phyloP scores from a whole-genome alignment of 2,888 invertebrate genomes.

The Sinopyrophorus schimmeli region DNA sequence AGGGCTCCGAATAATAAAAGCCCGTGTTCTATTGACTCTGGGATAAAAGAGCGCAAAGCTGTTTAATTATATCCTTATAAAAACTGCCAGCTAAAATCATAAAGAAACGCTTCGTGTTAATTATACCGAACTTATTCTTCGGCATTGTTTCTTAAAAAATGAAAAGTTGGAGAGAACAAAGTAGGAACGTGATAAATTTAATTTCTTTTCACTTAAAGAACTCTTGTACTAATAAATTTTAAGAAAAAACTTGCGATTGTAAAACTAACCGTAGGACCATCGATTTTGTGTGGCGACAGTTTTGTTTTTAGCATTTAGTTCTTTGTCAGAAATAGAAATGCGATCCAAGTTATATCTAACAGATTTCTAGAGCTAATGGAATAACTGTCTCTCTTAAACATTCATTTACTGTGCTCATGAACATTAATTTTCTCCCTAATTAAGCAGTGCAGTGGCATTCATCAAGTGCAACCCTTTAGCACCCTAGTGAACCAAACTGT shows the following conservation, averaged over 20 bases:
- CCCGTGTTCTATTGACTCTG: constrained; percentile 42
- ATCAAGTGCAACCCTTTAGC: constrained; percentile 46
- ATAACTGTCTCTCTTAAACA: constrained; percentile 13
- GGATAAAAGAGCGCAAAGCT: constrained; percentile 43
- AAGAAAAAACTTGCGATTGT: no score
- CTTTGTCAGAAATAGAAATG: no score
- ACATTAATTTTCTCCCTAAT: constrained; percentile 56
- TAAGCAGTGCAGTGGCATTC: constrained; percentile 49
- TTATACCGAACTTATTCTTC: constrained; percentile 34
- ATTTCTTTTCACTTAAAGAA: constrained; percentile 18
- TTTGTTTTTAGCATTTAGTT: constrained; percentile 2
- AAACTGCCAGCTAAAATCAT: constrained; percentile 40
- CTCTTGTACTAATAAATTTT: no score
- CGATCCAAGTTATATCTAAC: no score
- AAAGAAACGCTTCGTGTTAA: constrained; percentile 40
- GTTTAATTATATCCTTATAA: constrained; percentile 49
- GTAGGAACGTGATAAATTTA: constrained; percentile 23
- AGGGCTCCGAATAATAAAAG: constrained; percentile 42
- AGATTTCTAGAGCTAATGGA: background rate
- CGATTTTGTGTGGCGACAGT: no score
- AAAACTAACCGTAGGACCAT: no score
- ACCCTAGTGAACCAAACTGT: constrained; percentile 36
- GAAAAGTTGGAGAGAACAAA: constrained; percentile 21
- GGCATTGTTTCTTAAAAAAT: constrained; percentile 24
- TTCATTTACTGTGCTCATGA: constrained; percentile 33